Percentiles rank a stretch among this genome's conserved stretches.
Evolutionary conservation across 2,797 vertebrate genomes (phyloP).

Genomic region (Cyclopterus lumpus): DNA sequence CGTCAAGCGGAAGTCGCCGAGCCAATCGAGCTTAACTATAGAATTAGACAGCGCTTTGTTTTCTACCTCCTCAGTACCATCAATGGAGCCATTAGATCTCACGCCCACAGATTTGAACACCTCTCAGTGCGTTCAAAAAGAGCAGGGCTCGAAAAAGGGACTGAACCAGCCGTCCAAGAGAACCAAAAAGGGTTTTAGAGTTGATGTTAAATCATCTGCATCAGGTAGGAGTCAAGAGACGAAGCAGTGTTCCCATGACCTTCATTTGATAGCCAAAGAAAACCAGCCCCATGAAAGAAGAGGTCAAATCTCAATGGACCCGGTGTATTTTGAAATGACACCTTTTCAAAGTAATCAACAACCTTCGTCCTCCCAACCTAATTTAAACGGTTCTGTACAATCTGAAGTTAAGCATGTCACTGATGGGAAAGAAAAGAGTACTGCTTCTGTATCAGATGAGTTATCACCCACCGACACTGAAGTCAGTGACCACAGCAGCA

Average conservation of each 20-base stretch:
- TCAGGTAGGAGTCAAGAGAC: constrained; percentile 11
- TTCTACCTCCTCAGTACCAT: constrained; percentile 29
- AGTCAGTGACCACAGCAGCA: background rate
- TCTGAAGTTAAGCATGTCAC: background rate
- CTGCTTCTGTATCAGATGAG: constrained; percentile 1
- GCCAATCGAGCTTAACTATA: background rate
- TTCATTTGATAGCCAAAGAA: constrained; percentile 28
- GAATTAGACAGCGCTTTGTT: constrained; percentile 2
- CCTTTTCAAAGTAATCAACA: constrained; percentile 27
- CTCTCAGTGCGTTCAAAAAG: background rate
- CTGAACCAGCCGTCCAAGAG: constrained; percentile 44
- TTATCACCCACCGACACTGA: constrained; percentile 3
- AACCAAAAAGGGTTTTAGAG: constrained; percentile 37
- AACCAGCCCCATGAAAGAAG: background rate
- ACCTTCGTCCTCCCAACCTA: background rate
- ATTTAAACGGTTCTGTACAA: background rate
- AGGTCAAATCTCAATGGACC: background rate
- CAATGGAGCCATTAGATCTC: background rate
- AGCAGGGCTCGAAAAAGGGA: background rate
- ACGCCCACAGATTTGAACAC: background rate
- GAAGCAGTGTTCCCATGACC: background rate
- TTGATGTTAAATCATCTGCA: constrained; percentile 2
- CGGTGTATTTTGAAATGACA: constrained; percentile 66
- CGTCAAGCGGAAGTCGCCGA: constrained; percentile 57
- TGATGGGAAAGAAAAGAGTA: background rate